Base-by-base conservation (phyloP, 1,140 invertebrate genomes). In the Pachypeltis micranthus region DNA sequence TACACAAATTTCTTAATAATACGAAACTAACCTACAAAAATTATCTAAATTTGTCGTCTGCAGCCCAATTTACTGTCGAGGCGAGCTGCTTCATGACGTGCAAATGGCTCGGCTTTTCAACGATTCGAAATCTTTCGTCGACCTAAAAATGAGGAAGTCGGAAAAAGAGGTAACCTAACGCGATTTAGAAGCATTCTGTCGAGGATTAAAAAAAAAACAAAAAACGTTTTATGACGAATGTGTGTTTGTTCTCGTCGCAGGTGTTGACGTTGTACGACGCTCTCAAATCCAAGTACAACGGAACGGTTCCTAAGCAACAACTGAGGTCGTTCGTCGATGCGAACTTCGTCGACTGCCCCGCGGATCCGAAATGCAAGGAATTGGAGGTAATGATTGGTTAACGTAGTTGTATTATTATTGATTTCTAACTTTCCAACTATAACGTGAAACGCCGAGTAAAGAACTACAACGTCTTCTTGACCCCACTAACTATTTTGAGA, bases 81-180 rank as follows among this genome's bases (percentile, higher is more conserved):
- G 92, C 1, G 78, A 80, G 0, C 74, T 95, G 0, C 76, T 96
- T 61, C 79, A 91, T 62, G 87, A 85, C 0, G 80, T 96, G 14
- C 91, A 95, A 76, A 82, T 86, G 73, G 79, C 85, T 0, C 78
- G 80, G 27, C 75, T 95, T 1, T 92, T 81, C 74, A 72, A 78
- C 2, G 93, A 96, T 75, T 93, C 90, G 34, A 96, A 96, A 74
- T 89, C 88, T 2, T 96, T 95, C 74, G 92, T 96, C 2, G 92
- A 96, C 72, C 87, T 91, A 80, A 87, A 87, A 72, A 78, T 94
- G 47, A 83, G 83, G 67, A 72, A 80, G 34, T 74, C 83, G 2
- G 83, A 86, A 0, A 77, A 82, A 23, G 75, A 83, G 66, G 77
- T 78, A n/a, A n/a, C n/a, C n/a, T n/a, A n/a, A n/a, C n/a, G n/a